These are phyloP conservation scores for Trachythela sp. DNA, from an alignment of 64 coral and sea anemone species.

Conservation along the genomic window DNA sequence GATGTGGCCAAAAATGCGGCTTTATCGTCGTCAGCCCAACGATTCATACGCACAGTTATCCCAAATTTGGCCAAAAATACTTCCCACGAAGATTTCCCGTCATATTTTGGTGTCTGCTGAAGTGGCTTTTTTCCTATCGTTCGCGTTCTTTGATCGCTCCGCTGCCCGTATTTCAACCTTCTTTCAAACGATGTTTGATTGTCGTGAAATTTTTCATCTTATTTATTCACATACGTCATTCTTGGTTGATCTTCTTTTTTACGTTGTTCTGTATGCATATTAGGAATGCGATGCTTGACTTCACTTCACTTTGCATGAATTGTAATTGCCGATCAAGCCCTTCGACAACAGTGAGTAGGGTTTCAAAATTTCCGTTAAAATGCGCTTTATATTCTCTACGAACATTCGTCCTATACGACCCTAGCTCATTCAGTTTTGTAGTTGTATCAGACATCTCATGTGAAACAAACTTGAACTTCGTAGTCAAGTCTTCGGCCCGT, in stretches of 20 bases:
- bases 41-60: background rate
- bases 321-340: background rate
- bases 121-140: background rate
- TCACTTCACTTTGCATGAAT: too few relatives aligned
- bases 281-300: background rate
- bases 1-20: background rate
- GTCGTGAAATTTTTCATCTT: background rate
- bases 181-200: background rate
- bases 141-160: background rate
- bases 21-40: background rate
- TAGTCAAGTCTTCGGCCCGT: background rate
- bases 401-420: background rate
- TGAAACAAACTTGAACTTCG: background rate
- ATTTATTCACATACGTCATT: background rate
- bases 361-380: background rate
- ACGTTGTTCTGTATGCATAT: background rate
- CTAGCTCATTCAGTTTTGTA: background rate
- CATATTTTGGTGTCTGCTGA: background rate
- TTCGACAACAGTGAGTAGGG: background rate
- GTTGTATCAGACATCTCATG: background rate
- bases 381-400: background rate
- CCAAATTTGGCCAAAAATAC: background rate
- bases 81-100: background rate
- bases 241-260: background rate
- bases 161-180: background rate